phyloP scores from a whole-genome alignment of 2,797 vertebrate genomes.

The Acipenser ruthenus region DNA sequence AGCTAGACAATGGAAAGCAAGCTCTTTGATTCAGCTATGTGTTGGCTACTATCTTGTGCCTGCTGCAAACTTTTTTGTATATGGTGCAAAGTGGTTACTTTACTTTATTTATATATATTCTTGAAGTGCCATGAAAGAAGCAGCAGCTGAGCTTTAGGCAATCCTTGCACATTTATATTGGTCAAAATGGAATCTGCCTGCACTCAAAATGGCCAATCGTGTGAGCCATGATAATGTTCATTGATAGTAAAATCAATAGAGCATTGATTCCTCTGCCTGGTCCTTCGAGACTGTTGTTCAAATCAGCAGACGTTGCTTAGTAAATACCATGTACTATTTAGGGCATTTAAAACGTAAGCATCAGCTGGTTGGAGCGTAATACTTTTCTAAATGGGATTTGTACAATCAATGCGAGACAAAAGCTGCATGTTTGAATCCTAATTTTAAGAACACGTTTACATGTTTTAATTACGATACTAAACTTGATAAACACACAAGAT shows the following conservation, averaged over 20 bases:
- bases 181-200: conserved; percentile 69
- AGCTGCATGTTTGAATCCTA: conserved; percentile 8
- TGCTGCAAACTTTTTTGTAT: not conserved
- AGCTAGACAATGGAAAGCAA: too few species aligned
- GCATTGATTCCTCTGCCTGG: conserved; percentile 77
- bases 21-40: too few species aligned
- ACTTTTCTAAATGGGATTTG: conserved; percentile 24
- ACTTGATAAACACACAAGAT: too few species aligned
- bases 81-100: not conserved
- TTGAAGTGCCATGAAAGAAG: not conserved
- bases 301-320: conserved; percentile 36
- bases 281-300: conserved; percentile 54
- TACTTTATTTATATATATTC: not conserved
- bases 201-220: conserved; percentile 70
- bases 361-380: conserved; percentile 40
- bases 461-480: conserved; percentile 12
- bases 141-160: conserved; percentile 15
- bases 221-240: conserved; percentile 89
- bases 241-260: conserved; percentile 96
- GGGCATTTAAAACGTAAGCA: conserved; percentile 39
- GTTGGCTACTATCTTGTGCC: too few species aligned
- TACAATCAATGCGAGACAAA: conserved; percentile 10
- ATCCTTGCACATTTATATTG: conserved; percentile 24
- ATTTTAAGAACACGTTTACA: not conserved
- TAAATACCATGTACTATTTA: conserved; percentile 50